Base-by-base conservation (phyloP, 2,113 vertebrate genomes). In the Megaptera novaeangliae region DNA sequence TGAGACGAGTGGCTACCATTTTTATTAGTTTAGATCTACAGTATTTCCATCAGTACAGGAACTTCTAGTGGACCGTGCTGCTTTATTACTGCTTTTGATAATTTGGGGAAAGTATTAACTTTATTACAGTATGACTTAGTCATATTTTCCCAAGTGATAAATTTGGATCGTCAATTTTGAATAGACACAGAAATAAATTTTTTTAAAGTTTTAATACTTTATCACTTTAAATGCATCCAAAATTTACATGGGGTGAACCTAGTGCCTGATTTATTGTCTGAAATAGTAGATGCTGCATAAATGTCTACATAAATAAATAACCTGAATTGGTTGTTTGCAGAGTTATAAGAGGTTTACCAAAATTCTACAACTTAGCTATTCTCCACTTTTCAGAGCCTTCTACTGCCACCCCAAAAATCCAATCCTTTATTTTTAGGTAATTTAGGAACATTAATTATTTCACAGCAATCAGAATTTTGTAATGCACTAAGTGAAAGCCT, bases 361-460 rank as follows among this genome's bases (percentile, higher is more conserved):
- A 83, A 49, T 74, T 63, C 13, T 8, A 52, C 20, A 72, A 18
- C 3, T 34, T 77, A 52, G 8, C 0, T 10, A 46, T 71, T 64
- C 91, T 64, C 34, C 2, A 55, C 2, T 91, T 86, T 86, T 34
- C 8, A 74, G 21, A 49, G 29, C 3, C 2, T 4, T 23, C 8
- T 1, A n/a, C 15, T 0, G 29, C 2, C 5, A 46, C 9, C 13
- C 18, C 39, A 34, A 25, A 59, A 83, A 52, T 4, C 2, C 36
- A 86, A 1, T 71, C 17, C 1, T 78, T 88, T 96, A 46, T 27
- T 77, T 27, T 69, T 64, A 92, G 20, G 7, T 17, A 84, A 63
- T 75, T 77, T 59, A 8, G 4, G 0, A n/a, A 57, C 23, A 75
- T 55, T 64, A 72, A 72, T 72, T 15, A 20, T 77, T 92, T 85